phyloP scores from a whole-genome alignment of 2,113 vertebrate genomes.

The Corythoichthys intestinalis region DNA sequence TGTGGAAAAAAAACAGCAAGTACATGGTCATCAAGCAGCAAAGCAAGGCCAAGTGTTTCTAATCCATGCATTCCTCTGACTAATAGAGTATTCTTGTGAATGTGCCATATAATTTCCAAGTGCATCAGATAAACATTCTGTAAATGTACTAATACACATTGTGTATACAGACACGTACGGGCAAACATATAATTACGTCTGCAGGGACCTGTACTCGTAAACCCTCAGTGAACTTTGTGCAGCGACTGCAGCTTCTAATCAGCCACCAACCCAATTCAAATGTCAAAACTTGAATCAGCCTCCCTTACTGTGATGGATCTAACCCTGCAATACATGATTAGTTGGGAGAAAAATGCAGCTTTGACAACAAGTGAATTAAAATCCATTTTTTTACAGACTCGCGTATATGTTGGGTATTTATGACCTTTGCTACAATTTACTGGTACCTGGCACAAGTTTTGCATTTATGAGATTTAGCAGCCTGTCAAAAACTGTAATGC shows the following conservation, averaged over 20 bases:
- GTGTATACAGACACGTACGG: not conserved
- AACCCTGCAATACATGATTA: not conserved
- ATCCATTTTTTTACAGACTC: not conserved
- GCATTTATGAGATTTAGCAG: not conserved
- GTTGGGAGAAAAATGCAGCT: not conserved
- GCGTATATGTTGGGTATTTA: not conserved
- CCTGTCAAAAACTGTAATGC: slow-evolving; percentile 7
- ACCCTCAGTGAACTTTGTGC: not conserved
- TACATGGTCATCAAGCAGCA: not conserved
- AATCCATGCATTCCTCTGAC: not conserved
- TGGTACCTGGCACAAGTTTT: not conserved
- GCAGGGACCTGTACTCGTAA: not conserved
- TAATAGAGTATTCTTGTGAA: not conserved
- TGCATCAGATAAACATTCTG: not conserved
- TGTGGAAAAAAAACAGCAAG: not conserved
- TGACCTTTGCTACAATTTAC: slow-evolving; percentile 1
- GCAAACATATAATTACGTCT: not conserved
- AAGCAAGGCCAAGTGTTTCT: not conserved
- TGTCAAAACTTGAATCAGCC: not conserved
- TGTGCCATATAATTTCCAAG: not conserved
- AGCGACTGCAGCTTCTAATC: not conserved
- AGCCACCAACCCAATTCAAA: not conserved
- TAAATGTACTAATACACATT: not conserved
- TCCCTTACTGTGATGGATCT: not conserved
- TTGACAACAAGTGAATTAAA: not conserved